A percentile compares a stretch with the other conserved stretches of the same genome.
Conservation (phyloP, 2,113 vertebrate genomes). For the Tamias sibiricus region DNA sequence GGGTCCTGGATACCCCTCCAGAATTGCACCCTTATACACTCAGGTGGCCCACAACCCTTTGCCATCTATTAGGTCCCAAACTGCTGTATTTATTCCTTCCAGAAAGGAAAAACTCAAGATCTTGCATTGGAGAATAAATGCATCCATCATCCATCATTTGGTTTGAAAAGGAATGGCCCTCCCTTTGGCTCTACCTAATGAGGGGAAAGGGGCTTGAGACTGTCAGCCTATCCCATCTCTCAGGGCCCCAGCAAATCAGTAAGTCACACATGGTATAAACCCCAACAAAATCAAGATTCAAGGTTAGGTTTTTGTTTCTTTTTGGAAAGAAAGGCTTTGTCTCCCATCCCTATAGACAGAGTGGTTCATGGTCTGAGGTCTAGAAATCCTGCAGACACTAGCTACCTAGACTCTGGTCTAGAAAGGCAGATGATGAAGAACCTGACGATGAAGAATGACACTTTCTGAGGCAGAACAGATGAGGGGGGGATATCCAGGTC, state of each 20-base stretch:
- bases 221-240: not conserved
- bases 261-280: not conserved
- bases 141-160: not conserved
- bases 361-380: not conserved
- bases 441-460: not conserved
- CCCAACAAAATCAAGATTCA: not conserved
- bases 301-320: not conserved
- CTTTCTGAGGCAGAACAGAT: not conserved
- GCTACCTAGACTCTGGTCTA: not conserved
- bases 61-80: not conserved
- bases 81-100: not conserved
- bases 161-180: not conserved
- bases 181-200: not conserved
- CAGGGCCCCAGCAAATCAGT: not conserved
- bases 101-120: not conserved
- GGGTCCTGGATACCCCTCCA: not conserved
- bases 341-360: not conserved
- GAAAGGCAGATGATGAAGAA: not conserved
- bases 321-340: not conserved
- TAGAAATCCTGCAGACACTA: not conserved
- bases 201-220: not conserved
- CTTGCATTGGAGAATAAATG: not conserved
- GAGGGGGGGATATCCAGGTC: not conserved
- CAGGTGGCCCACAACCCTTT: not conserved
- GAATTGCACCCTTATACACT: not conserved